Evolutionary conservation across 1,140 invertebrate species (phyloP).

Genomic region (Triops cancriformis): DNA sequence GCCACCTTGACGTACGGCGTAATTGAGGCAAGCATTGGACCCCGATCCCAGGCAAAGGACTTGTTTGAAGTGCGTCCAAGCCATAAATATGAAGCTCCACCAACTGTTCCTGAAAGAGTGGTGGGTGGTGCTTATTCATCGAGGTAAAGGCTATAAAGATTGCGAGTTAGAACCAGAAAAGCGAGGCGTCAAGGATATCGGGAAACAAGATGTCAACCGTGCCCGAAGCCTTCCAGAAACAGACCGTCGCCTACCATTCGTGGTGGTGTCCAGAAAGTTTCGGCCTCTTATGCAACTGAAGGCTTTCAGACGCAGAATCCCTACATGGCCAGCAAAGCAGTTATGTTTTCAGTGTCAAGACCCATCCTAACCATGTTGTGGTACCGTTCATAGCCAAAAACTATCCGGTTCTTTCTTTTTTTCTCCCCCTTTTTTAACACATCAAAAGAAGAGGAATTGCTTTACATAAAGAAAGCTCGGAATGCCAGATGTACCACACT

Average conservation of each 20-base stretch:
- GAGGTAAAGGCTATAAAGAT: neutral
- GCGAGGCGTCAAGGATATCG: neutral
- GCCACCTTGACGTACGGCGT: neutral
- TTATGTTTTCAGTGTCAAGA: too few species aligned
- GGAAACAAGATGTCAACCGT: neutral
- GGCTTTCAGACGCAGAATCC: neutral
- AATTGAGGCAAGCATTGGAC: neutral
- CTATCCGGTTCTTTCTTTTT: too few species aligned
- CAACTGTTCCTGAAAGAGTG: neutral
- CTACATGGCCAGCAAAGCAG: too few species aligned
- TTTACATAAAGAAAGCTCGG: too few species aligned
- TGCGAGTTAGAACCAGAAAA: neutral
- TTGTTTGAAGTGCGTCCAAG: neutral
- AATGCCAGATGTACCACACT: too few species aligned
- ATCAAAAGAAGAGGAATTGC: too few species aligned
- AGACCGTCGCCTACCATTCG: too few species aligned
- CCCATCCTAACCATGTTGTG: too few species aligned
- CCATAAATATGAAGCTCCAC: neutral
- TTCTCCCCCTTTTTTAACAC: too few species aligned
- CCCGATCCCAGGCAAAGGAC: neutral
- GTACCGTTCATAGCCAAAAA: too few species aligned
- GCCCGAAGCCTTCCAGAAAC: too few species aligned
- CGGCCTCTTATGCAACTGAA: neutral
- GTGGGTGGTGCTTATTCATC: slow-evolving; percentile 8
- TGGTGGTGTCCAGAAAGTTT: neutral